phyloP scores from a whole-genome alignment of 2,888 invertebrate species.

The Poecilus cupreus region DNA sequence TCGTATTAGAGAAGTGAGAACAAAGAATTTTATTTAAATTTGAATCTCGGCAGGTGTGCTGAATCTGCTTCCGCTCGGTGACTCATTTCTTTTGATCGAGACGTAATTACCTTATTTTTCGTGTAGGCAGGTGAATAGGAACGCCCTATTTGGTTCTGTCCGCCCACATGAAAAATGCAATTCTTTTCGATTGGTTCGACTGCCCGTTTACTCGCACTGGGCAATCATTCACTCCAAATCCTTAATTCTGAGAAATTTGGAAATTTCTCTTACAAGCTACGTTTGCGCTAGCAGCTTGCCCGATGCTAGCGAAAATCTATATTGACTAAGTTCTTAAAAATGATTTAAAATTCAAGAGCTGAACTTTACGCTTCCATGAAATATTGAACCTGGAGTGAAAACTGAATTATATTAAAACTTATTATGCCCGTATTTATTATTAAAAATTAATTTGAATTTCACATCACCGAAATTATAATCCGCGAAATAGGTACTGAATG shows the following conservation, averaged over 20 bases:
- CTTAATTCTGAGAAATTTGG: slow-evolving; percentile 13
- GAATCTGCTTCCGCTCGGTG: not conserved
- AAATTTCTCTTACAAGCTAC: not conserved
- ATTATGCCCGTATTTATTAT: not conserved
- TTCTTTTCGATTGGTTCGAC: not conserved
- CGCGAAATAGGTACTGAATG: not conserved
- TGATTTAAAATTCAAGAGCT: not conserved
- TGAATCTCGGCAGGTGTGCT: slow-evolving; percentile 9
- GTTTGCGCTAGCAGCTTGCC: not conserved
- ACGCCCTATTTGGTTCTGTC: slow-evolving; percentile 9
- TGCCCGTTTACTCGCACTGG: not conserved
- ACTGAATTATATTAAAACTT: not conserved
- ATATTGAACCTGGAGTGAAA: not conserved
- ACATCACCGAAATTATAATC: not conserved
- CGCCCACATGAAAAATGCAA: slow-evolving; percentile 13
- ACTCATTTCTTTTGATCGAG: slow-evolving; percentile 3
- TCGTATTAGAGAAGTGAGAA: too few relatives aligned
- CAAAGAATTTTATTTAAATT: not conserved
- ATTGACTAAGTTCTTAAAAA: not conserved
- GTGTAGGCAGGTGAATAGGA: slow-evolving; percentile 21
- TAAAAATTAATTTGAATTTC: slow-evolving; percentile 9
- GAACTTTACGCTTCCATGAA: not conserved
- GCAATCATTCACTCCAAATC: slow-evolving; percentile 2
- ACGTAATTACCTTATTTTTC: slow-evolving; percentile 45
- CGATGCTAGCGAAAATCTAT: not conserved